Conservation (phyloP, 2,888 invertebrate species). For the Trissolcus brochymenae region DNA sequence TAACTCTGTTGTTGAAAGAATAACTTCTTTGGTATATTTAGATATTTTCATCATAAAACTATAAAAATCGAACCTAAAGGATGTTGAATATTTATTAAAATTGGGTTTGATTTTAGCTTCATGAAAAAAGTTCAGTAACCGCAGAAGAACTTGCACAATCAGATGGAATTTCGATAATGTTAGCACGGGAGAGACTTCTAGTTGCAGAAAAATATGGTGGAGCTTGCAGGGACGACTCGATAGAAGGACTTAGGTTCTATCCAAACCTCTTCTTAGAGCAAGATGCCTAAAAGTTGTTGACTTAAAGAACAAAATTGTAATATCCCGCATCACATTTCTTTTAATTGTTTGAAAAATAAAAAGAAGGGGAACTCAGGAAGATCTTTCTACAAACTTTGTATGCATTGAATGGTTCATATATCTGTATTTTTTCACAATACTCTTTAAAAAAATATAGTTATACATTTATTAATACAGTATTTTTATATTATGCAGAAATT, state of each 20-base stretch:
- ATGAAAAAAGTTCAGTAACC: conserved; percentile 84
- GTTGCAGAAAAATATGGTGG: conserved; percentile 91
- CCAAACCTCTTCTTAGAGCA: conserved; percentile 88
- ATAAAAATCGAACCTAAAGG: no score
- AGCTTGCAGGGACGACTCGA: conserved; percentile 95
- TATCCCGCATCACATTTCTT: no score
- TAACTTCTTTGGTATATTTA: conserved; percentile 80
- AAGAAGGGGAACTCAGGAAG: no score
- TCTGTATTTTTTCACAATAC: no score
- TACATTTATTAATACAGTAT: no score
- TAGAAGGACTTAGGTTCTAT: conserved; percentile 96
- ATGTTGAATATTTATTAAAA: no score
- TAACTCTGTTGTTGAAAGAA: conserved; percentile 83
- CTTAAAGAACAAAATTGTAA: no score
- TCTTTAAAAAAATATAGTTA: no score
- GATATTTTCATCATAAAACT: neutral
- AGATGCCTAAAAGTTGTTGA: conserved; percentile 63
- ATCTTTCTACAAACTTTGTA: no score
- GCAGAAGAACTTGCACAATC: conserved; percentile 91
- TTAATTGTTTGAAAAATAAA: no score
- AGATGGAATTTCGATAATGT: conserved; percentile 89
- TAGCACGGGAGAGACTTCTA: conserved; percentile 92
- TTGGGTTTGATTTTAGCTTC: conserved; percentile 78
- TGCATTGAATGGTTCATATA: no score
- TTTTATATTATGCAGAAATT: neutral